Evolutionary conservation across 2,797 vertebrate species (phyloP), one percentile per base, ranked within the genome.

Genomic region (Agapornis canus): DNA sequence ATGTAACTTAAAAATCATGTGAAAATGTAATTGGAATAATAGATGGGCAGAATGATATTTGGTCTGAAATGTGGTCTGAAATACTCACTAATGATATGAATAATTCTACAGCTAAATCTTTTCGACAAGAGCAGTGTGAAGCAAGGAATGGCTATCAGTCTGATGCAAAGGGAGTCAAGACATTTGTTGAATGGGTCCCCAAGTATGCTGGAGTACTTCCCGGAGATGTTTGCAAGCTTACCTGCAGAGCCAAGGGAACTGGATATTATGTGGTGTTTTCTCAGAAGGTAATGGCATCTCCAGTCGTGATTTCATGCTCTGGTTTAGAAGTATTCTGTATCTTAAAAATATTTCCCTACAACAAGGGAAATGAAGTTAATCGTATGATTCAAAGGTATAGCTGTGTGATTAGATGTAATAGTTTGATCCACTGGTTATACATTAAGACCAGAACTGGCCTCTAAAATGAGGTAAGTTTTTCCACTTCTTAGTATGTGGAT

Each of bases 211-310:
- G 99, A 11, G 98, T 99, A 20, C 98, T 99, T 65, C 98, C 99
- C 0, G 99, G 98, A 92, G 99, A 99, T 0, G 98, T 99, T 82
- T 99, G 99, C 98, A 99, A 99, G 95, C 97, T 99, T 59, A 99
- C 99, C 86, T 99, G 99, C 97, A 97, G 99, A 95, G 99, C 99
- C 31, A 99, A 99, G 96, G 99, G 99, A 91, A 99, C 99, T 0
- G 99, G 99, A 37, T 99, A 99, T 97, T 99, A 99, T 0, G 99
- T 99, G 42, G 99, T 99, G 12, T 99, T 99, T 96, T 99, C 99
- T 45, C 99, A 99, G 93, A 99, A 99, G 99, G 99, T 99, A 98
- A 98, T 25, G 32, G 39, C 51, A 81, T 25, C 35, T 91, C 27
- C 66, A 87, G 0, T 72, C n/a, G 19, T 16, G 47, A 47, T 52